phyloP scores from a whole-genome alignment of 2,113 vertebrate genomes.

The Alexandromys fortis region DNA sequence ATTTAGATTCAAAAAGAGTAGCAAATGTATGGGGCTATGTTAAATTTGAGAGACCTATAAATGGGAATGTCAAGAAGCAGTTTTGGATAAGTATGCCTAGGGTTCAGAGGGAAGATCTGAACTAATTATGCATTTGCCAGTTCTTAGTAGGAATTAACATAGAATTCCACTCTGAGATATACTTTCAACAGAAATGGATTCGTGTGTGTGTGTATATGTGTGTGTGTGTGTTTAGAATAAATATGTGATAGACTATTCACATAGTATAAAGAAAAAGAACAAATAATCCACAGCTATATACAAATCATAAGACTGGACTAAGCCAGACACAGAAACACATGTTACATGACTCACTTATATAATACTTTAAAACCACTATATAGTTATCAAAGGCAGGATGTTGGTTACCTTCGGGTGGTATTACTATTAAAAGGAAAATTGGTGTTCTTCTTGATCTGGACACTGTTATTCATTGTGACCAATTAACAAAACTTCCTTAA shows the following conservation, averaged over 20 bases:
- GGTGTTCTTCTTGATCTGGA: neutral
- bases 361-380: constrained; percentile 22
- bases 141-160: neutral
- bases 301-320: constrained; percentile 13
- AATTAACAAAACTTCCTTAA: constrained; percentile 44
- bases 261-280: constrained; percentile 34
- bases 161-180: neutral
- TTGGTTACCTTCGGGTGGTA: neutral
- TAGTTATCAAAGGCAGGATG: neutral
- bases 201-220: neutral
- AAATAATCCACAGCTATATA: neutral
- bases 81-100: constrained; percentile 34
- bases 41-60: constrained; percentile 42
- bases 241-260: constrained; percentile 16
- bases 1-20: constrained; percentile 51
- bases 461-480: neutral
- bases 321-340: neutral
- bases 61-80: neutral
- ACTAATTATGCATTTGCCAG: constrained; percentile 32
- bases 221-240: neutral
- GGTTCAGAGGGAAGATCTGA: constrained; percentile 35
- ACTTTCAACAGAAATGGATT: constrained; percentile 45
- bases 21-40: constrained; percentile 25
- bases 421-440: constrained; percentile 29
- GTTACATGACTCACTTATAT: neutral